Evolutionary conservation across 2,888 invertebrate genomes (phyloP), one percentile per base, ranked within the genome.

Genomic region (Toxonevra muliebris): DNA sequence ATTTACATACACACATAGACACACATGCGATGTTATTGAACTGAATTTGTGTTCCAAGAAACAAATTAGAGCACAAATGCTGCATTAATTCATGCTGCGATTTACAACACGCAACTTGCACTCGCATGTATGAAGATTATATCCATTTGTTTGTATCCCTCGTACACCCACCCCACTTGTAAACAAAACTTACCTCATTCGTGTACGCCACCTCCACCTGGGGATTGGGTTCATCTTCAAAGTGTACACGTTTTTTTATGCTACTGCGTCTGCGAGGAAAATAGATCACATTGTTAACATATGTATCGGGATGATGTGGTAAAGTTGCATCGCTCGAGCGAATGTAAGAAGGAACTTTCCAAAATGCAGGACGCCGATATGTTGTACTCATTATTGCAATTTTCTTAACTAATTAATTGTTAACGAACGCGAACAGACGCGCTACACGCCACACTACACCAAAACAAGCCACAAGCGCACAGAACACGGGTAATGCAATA

Each of bases 191-290:
- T 30, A 30, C 30, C 30, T 7, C 30, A 30, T 30, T 30, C 30
- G 7, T 7, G 30, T 30, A 30, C 5, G n/a, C 15, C 48, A 48
- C 48, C 48, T 4, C 15, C n/a, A 13, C 5, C 1, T 11, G 52
- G 11, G 74, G 74, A 58, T 84, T 30, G 30, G 3, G 3, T 30
- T 30, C 79, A 74, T 86, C 84, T 57, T 80, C 77, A 53, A 84
- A 83, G 81, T 85, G 87, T 75, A 88, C 87, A 77, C 84, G 87
- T 79, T 84, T 84, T 75, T 83, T 82, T 1, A 75, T 71, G 30
- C 75, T 79, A 70, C 75, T 77, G 61, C 77, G 75, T 48, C 60
- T 61, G 15, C 69, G 55, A 40, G 64, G 17, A 7, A 30, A 30
- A 30, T 30, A 30, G 30, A 4, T 30, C 7, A 30, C 30, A 30